A percentile compares a stretch with the other conserved stretches of the same genome.
Evolutionary conservation across 2,113 vertebrate species (phyloP).

Genomic region (Athene cunicularia): DNA sequence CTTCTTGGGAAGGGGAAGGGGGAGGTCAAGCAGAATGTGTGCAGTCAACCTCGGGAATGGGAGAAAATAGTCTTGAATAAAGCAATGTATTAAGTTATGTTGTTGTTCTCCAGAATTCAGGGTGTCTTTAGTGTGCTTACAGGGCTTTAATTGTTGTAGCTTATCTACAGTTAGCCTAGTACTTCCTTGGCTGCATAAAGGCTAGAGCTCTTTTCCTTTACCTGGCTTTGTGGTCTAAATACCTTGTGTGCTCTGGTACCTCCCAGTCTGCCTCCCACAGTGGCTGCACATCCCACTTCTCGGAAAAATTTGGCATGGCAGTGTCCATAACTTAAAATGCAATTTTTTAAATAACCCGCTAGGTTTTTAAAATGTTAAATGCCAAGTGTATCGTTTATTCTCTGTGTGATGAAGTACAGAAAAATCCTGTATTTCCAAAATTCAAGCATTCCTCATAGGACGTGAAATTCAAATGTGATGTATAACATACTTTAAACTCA

Average conservation of each 20-base stretch:
- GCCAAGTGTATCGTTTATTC: rapidly evolving
- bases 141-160: background rate
- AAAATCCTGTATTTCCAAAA: background rate
- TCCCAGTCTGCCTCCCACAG: background rate
- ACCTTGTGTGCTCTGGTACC: background rate
- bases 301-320: background rate
- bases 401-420: background rate
- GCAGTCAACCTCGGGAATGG: background rate
- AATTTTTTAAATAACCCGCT: background rate
- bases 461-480: background rate
- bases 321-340: background rate
- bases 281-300: background rate
- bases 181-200: background rate
- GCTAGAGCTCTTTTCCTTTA: background rate
- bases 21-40: background rate
- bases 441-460: background rate
- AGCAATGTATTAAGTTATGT: background rate
- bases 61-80: background rate
- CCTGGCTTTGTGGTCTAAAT: background rate
- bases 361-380: background rate
- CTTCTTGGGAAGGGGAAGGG: background rate
- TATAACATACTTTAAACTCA: background rate
- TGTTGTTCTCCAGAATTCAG: background rate
- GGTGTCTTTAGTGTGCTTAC: background rate
- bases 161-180: background rate